A percentile compares a stretch with the other conserved stretches of the same genome.
These are phyloP conservation scores for Sciurus carolinensis DNA, from an alignment of 2,797 vertebrate genomes.

Conservation along the genomic window DNA sequence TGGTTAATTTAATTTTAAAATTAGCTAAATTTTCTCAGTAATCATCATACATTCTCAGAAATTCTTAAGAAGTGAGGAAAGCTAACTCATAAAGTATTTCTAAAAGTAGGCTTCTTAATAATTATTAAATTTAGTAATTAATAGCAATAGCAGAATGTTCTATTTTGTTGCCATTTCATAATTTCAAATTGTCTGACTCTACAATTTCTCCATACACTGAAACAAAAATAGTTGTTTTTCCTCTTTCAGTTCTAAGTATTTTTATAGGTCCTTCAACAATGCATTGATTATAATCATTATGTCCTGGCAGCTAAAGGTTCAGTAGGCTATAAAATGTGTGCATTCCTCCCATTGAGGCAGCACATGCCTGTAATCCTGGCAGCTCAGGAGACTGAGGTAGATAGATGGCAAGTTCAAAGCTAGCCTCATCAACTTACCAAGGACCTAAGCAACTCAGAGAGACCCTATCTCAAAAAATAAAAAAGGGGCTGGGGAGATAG, in stretches of 20 bases:
- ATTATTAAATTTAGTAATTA: slow-evolving; percentile 59
- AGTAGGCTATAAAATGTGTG: neutral
- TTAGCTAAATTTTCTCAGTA: slow-evolving; percentile 51
- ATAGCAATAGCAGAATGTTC: slow-evolving; percentile 11
- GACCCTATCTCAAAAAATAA: too few species aligned
- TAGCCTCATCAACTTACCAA: too few species aligned
- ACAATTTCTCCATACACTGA: slow-evolving; percentile 29
- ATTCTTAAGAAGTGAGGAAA: slow-evolving; percentile 60
- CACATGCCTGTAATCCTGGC: too few species aligned
- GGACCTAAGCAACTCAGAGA: too few species aligned
- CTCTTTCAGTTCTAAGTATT: slow-evolving; percentile 43
- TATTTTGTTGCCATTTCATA: slow-evolving; percentile 58
- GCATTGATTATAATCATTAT: neutral
- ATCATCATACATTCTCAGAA: slow-evolving; percentile 58
- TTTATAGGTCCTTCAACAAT: neutral
- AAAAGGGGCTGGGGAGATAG: too few species aligned
- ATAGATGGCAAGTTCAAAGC: too few species aligned
- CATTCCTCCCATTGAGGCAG: neutral
- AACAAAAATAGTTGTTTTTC: slow-evolving; percentile 28
- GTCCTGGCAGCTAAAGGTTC: neutral
- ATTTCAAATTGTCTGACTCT: neutral
- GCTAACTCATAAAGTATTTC: slow-evolving; percentile 63
- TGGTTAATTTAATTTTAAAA: slow-evolving; percentile 71
- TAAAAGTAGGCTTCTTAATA: slow-evolving; percentile 13
- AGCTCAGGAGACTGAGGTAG: too few species aligned